These are phyloP conservation scores for Fregata magnificens DNA, from an alignment of 2,113 vertebrate genomes.

Conservation along the genomic window DNA sequence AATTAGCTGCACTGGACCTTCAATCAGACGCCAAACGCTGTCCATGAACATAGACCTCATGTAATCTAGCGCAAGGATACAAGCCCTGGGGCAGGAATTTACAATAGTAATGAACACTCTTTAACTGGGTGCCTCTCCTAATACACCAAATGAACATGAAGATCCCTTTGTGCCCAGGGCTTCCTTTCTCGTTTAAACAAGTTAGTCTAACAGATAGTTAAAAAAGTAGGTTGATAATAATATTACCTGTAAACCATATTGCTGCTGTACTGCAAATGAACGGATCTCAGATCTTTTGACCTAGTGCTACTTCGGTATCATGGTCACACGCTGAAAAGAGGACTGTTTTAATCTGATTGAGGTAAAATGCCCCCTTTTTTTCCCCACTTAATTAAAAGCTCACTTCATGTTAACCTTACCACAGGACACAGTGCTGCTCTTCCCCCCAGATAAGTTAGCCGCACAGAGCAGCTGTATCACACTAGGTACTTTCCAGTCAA, in stretches of 20 bases:
- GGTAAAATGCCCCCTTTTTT: not conserved
- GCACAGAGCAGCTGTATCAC: constrained; percentile 49
- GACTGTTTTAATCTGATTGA: constrained; percentile 34
- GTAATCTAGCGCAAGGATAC: constrained; percentile 93
- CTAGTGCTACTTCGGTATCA: not conserved
- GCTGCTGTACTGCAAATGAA: constrained; percentile 73
- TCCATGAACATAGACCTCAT: constrained; percentile 98
- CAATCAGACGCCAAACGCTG: constrained; percentile 98
- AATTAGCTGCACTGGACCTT: constrained; percentile 99
- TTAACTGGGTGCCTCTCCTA: constrained; percentile 97
- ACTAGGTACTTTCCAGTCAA: constrained; percentile 60
- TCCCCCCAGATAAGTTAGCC: not conserved
- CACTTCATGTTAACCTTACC: constrained; percentile 39
- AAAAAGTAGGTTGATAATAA: constrained; percentile 81
- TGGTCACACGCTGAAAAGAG: not conserved
- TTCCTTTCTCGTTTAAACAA: constrained; percentile 85
- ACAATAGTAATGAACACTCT: constrained; percentile 99
- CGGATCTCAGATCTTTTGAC: constrained; percentile 28
- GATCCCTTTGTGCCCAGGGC: constrained; percentile 91
- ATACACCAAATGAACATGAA: constrained; percentile 94
- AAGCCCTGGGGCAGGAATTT: constrained; percentile 96
- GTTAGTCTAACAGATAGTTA: constrained; percentile 87
- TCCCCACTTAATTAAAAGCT: constrained; percentile 50
- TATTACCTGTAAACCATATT: constrained; percentile 76
- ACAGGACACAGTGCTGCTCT: constrained; percentile 6